phyloP scores from a whole-genome alignment of 2,797 vertebrate species.

The Setipinna tenuifilis region DNA sequence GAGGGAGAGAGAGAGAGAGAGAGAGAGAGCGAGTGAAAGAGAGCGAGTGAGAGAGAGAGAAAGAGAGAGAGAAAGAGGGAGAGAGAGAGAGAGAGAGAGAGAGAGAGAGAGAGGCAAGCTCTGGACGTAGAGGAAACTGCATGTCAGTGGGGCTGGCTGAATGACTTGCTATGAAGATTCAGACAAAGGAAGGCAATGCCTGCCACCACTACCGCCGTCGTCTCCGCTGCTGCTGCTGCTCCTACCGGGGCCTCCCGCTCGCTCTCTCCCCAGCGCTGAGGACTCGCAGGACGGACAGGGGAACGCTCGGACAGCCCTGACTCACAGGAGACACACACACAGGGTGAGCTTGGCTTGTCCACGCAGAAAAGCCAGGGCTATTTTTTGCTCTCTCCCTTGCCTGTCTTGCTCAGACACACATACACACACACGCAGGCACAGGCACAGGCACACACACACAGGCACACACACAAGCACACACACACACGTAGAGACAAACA shows the following conservation, averaged over 20 bases:
- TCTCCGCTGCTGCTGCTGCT: not conserved
- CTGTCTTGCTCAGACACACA: constrained; percentile 9
- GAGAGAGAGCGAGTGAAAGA: not conserved
- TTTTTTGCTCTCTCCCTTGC: not conserved
- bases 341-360: not conserved
- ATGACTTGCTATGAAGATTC: constrained; percentile 57
- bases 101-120: constrained; percentile 20
- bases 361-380: not conserved
- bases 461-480: not conserved
- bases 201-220: not conserved
- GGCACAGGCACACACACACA: constrained; percentile 13
- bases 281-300: not conserved
- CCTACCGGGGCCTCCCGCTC: not conserved
- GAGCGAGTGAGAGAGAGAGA: not conserved
- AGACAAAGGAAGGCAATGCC: constrained; percentile 59
- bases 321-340: not conserved
- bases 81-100: constrained; percentile 2
- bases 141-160: constrained; percentile 41
- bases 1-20: constrained; percentile 30
- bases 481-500: not conserved
- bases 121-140: constrained; percentile 48
- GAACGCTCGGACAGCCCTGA: not conserved
- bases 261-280: not conserved
- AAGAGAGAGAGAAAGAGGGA: constrained; percentile 5
- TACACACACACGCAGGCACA: not conserved